Percentiles rank a stretch among this genome's conserved stretches.
These are phyloP conservation scores for Pristiophorus japonicus DNA, from an alignment of 2,113 vertebrate species.

Conservation along the genomic window DNA sequence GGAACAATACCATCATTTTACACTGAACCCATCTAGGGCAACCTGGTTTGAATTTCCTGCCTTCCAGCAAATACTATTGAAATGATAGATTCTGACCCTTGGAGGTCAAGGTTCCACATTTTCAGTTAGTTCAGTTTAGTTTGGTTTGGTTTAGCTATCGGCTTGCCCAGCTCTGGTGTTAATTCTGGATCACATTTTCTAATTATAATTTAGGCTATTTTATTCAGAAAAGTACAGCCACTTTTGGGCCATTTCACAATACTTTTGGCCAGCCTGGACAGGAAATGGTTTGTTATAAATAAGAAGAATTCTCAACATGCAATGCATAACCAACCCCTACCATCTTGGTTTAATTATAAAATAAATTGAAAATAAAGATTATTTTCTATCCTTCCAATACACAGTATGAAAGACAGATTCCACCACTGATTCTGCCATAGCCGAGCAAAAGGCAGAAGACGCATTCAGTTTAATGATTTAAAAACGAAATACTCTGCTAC, in stretches of 20 bases:
- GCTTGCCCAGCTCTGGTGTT: neutral
- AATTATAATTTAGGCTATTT: neutral
- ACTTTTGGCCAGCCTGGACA: neutral
- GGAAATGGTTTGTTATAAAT: slow-evolving; percentile 27
- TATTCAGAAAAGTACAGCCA: neutral
- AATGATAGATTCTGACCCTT: slow-evolving; percentile 8
- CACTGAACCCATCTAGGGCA: neutral
- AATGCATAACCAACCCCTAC: slow-evolving; percentile 5
- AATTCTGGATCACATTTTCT: neutral
- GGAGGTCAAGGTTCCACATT: neutral
- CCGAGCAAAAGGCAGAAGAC: neutral
- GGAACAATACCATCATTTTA: neutral
- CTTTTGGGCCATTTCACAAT: neutral
- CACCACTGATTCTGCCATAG: neutral
- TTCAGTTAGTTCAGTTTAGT: neutral
- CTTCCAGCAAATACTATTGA: neutral
- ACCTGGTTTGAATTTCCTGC: slow-evolving; percentile 12
- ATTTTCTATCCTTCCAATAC: neutral
- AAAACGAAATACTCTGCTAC: neutral
- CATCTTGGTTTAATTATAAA: slow-evolving; percentile 35
- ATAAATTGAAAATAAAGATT: slow-evolving; percentile 26
- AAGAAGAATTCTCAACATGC: neutral
- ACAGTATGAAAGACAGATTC: neutral
- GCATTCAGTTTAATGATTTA: neutral
- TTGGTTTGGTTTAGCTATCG: neutral